phyloP scores from a whole-genome alignment of 1,140 invertebrate species.

The Stegodyphus mimosarum region DNA sequence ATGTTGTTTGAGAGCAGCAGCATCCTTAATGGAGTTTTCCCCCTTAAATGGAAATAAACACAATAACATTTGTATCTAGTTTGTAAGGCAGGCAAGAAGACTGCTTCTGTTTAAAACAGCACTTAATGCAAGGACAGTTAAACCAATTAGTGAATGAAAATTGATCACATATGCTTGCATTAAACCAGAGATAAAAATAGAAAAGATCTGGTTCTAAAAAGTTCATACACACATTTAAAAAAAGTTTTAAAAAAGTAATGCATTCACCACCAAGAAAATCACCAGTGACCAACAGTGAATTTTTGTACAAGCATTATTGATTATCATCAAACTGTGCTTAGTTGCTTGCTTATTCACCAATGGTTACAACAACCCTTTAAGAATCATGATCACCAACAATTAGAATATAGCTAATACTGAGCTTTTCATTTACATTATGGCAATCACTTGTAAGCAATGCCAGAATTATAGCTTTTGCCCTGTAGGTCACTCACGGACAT shows the following conservation, averaged over 20 bases:
- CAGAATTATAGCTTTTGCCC: too few relatives aligned
- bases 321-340: too few relatives aligned
- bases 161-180: background rate
- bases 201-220: background rate
- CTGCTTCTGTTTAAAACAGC: background rate
- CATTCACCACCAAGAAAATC: too few relatives aligned
- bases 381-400: too few relatives aligned
- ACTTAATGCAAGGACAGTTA: background rate
- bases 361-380: too few relatives aligned
- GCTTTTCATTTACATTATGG: too few relatives aligned
- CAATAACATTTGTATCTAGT: slow-evolving; percentile 1
- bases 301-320: too few relatives aligned
- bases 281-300: too few relatives aligned
- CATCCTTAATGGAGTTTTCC: slow-evolving; percentile 16
- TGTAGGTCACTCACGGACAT: too few relatives aligned
- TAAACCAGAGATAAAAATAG: background rate
- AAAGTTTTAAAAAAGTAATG: background rate
- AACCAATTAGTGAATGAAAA: background rate
- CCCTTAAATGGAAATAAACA: background rate
- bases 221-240: background rate
- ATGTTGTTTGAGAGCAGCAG: slow-evolving; percentile 20
- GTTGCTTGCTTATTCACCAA: too few relatives aligned
- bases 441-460: too few relatives aligned
- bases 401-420: too few relatives aligned
- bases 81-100: background rate